A percentile compares a stretch with the other conserved stretches of the same genome.
Evolutionary conservation across 2,797 vertebrate species (phyloP).

Genomic region (Melanotaenia trifasciata): DNA sequence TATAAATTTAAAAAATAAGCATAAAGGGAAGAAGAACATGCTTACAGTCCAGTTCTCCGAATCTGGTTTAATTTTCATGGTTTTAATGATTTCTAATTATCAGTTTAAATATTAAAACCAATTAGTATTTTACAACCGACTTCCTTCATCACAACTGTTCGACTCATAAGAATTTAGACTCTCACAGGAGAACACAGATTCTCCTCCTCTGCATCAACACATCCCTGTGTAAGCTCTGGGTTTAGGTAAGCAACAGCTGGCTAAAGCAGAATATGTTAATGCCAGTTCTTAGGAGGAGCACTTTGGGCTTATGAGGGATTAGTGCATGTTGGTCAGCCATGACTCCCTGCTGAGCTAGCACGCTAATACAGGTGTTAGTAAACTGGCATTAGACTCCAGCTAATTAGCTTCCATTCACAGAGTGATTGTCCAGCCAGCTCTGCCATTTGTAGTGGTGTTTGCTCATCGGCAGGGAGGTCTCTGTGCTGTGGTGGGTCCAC

Average conservation of each 20-base stretch:
- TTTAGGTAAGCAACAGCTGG: slow-evolving; percentile 89
- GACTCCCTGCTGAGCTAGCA: slow-evolving; percentile 85
- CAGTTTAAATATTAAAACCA: too few species aligned
- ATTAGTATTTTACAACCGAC: background rate
- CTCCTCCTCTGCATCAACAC: slow-evolving; percentile 8
- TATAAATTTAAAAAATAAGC: too few species aligned
- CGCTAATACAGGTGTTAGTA: slow-evolving; percentile 97
- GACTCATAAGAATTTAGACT: background rate
- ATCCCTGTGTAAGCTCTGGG: slow-evolving; percentile 80
- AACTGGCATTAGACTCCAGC: slow-evolving; percentile 89
- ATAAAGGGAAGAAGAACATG: background rate
- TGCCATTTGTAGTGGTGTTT: slow-evolving; percentile 87
- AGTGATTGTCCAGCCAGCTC: slow-evolving; percentile 81
- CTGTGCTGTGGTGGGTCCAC: slow-evolving; percentile 91
- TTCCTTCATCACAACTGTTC: background rate
- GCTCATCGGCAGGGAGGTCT: slow-evolving; percentile 86
- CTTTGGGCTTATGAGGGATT: slow-evolving; percentile 93
- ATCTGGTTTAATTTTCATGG: background rate
- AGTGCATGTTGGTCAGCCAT: slow-evolving; percentile 88
- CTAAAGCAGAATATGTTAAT: slow-evolving; percentile 94
- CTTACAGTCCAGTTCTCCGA: background rate
- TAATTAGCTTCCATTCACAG: slow-evolving; percentile 89
- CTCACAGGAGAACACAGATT: slow-evolving; percentile 8
- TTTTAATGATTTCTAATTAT: background rate
- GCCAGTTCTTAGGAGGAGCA: slow-evolving; percentile 75